Evolutionary conservation across 2,888 invertebrate species (phyloP).

Genomic region (Lottia gigantea): DNA sequence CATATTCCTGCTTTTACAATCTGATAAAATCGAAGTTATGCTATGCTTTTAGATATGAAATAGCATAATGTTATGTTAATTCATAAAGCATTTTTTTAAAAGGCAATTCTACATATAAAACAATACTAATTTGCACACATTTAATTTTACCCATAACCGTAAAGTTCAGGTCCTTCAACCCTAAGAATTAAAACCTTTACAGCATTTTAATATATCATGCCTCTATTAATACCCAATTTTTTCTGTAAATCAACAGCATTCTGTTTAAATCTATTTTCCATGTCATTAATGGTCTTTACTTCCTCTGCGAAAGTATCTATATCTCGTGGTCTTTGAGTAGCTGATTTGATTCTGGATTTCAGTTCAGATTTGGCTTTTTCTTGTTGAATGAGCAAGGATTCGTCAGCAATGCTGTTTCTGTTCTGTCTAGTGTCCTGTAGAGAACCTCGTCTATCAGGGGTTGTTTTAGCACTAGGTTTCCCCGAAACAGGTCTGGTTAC

Average conservation of each 20-base stretch:
- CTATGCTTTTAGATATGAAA: too few species aligned
- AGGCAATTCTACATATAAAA: too few species aligned
- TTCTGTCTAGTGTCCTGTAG: neutral
- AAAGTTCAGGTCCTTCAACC: too few species aligned
- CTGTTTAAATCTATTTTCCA: constrained; percentile 53
- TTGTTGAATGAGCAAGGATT: neutral
- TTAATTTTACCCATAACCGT: too few species aligned
- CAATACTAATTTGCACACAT: too few species aligned
- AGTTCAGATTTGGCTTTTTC: constrained; percentile 37
- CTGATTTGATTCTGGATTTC: constrained; percentile 31
- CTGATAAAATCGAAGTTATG: too few species aligned
- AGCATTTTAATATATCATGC: constrained; percentile 34
- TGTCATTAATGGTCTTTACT: constrained; percentile 44
- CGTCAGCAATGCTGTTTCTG: neutral
- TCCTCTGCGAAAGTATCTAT: constrained; percentile 55
- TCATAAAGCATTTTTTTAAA: too few species aligned
- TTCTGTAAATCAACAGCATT: constrained; percentile 51
- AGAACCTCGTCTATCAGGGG: neutral
- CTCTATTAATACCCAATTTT: constrained; percentile 49
- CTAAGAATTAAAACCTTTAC: too few species aligned
- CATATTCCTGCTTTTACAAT: too few species aligned
- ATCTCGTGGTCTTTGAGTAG: constrained; percentile 38
- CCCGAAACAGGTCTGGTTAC: constrained; percentile 47
- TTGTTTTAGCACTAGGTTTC: neutral
- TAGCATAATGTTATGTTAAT: too few species aligned